Percentiles rank a stretch among this genome's conserved stretches.
Conservation (phyloP, 2,888 invertebrate species). For the Neoitamus cyanurus region DNA sequence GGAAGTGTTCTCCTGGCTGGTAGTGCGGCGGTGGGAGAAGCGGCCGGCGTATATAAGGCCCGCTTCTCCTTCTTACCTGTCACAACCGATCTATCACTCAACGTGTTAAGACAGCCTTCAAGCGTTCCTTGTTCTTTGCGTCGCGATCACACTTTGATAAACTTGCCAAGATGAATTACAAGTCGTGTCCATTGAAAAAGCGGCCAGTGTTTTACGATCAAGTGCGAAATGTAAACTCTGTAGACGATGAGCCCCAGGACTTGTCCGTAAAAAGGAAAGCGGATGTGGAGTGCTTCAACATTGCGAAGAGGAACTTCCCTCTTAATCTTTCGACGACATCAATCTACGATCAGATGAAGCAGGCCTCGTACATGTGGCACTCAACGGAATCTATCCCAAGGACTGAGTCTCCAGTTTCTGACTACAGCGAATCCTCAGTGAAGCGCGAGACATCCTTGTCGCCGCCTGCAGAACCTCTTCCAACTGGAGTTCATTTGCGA, state of each 20-base stretch:
- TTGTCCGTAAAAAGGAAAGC: constrained; percentile 63
- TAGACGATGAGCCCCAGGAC: constrained; percentile 62
- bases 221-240: constrained; percentile 69
- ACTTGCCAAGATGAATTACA: constrained; percentile 76
- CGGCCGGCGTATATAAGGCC: background rate
- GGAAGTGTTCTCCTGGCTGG: background rate
- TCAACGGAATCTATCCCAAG: background rate
- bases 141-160: background rate
- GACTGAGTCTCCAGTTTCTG: constrained; percentile 40
- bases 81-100: constrained; percentile 62
- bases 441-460: constrained; percentile 58
- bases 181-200: constrained; percentile 91
- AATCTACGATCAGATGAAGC: constrained; percentile 48
- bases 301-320: constrained; percentile 60
- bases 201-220: constrained; percentile 77
- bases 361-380: background rate
- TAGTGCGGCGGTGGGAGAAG: background rate
- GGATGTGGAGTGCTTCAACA: constrained; percentile 52
- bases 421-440: constrained; percentile 46
- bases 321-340: constrained; percentile 60
- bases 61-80: constrained; percentile 58
- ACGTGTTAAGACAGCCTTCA: constrained; percentile 56
- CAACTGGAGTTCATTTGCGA: constrained; percentile 60
- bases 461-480: constrained; percentile 53
- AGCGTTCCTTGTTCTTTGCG: background rate